These are phyloP conservation scores for Meliscaeva auricollis DNA, from an alignment of 2,888 invertebrate species.

Conservation along the genomic window DNA sequence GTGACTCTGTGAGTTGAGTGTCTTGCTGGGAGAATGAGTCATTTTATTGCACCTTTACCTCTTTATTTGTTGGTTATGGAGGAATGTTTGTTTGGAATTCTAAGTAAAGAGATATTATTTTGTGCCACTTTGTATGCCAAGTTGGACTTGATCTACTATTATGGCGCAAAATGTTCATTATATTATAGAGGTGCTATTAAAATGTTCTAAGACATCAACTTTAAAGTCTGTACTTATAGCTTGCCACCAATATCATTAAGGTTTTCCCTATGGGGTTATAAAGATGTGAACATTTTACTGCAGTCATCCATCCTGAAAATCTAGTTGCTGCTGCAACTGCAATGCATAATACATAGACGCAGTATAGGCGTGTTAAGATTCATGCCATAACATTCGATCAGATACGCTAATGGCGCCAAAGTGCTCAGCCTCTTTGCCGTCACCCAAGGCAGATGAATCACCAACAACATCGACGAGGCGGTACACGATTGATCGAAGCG, in stretches of 20 bases:
- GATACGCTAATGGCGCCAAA: slow-evolving; percentile 72
- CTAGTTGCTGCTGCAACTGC: slow-evolving; percentile 36
- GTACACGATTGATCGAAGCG: slow-evolving; percentile 49
- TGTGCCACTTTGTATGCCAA: slow-evolving; percentile 50
- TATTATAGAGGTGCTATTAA: slow-evolving; percentile 1
- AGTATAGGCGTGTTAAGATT: slow-evolving; percentile 23
- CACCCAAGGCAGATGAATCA: slow-evolving; percentile 61
- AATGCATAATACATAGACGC: not conserved
- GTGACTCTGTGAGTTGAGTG: not conserved
- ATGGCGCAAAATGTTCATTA: slow-evolving; percentile 29
- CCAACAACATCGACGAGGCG: slow-evolving; percentile 17
- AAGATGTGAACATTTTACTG: slow-evolving; percentile 28
- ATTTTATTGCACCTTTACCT: slow-evolving; percentile 61
- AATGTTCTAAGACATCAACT: not conserved
- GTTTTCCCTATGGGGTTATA: slow-evolving; percentile 25
- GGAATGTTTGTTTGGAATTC: slow-evolving; percentile 57
- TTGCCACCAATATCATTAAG: not conserved
- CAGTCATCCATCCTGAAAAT: slow-evolving; percentile 25
- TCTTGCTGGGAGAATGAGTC: slow-evolving; percentile 45
- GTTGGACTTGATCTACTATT: slow-evolving; percentile 39
- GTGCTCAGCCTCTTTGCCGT: slow-evolving; percentile 49
- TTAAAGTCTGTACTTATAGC: not conserved
- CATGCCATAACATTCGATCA: slow-evolving; percentile 66
- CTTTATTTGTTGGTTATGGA: slow-evolving; percentile 35
- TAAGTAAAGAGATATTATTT: slow-evolving; percentile 28